phyloP scores from a whole-genome alignment of 1,140 invertebrate species.

The Pogonomyrmex californicus region DNA sequence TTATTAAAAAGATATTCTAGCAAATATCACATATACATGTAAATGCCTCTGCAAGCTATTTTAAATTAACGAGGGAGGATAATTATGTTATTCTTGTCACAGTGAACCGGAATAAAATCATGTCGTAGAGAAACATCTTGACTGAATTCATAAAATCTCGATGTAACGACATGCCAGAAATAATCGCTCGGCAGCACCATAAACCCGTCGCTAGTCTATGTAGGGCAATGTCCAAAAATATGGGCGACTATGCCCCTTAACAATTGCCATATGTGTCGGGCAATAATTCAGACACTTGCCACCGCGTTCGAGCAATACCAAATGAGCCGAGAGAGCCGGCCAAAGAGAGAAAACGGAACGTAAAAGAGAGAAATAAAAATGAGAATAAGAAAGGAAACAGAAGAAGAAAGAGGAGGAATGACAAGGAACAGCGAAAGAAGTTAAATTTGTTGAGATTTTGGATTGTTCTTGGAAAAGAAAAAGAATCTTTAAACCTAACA shows the following conservation, averaged over 20 bases:
- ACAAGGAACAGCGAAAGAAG: background rate
- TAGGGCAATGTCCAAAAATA: conserved; percentile 63
- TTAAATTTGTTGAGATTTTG: background rate
- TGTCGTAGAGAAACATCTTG: conserved; percentile 11
- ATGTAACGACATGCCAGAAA: conserved; percentile 54
- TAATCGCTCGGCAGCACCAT: conserved; percentile 46
- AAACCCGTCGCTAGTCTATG: conserved; percentile 54
- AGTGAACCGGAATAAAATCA: conserved; percentile 7
- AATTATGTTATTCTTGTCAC: background rate
- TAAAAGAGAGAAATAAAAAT: background rate
- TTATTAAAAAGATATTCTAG: background rate
- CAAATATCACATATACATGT: background rate
- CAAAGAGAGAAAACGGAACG: conserved; percentile 19
- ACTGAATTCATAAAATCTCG: conserved; percentile 18
- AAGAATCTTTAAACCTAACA: background rate
- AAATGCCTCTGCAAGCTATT: background rate
- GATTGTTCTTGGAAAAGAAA: background rate
- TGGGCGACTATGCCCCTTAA: conserved; percentile 44
- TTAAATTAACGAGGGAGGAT: background rate
- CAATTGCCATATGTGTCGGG: conserved; percentile 62
- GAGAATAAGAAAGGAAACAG: conserved; percentile 32
- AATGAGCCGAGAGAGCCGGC: conserved; percentile 41
- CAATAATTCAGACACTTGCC: conserved; percentile 65
- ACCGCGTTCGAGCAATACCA: conserved; percentile 58
- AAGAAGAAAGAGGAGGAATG: background rate